Percentiles rank a stretch among this genome's conserved stretches.
phyloP scores from a whole-genome alignment of 2,797 vertebrate genomes.

The Petrocephalus schoutedeni region DNA sequence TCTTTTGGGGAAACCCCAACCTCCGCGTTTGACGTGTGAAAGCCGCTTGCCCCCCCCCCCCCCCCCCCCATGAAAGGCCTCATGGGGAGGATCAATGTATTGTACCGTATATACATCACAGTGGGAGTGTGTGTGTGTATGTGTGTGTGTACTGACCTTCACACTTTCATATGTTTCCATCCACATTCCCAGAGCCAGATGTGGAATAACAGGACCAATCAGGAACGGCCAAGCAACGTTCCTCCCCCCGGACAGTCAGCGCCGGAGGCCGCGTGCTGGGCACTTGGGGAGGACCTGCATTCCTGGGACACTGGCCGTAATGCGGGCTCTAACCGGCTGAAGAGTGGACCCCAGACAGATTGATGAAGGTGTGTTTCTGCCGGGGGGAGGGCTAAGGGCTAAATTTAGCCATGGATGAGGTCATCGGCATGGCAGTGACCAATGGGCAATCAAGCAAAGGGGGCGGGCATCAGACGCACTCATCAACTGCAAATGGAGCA shows the following conservation, averaged over 20 bases:
- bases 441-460: not conserved
- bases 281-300: slow-evolving; percentile 44
- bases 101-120: not conserved
- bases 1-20: not conserved
- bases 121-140: not conserved
- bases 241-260: slow-evolving; percentile 11
- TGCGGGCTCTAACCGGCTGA: not conserved
- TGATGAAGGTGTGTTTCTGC: slow-evolving; percentile 11
- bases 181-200: slow-evolving; percentile 43
- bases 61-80: not conserved
- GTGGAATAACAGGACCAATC: slow-evolving; percentile 27
- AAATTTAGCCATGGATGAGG: slow-evolving; percentile 49
- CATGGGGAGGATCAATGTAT: not conserved
- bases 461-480: slow-evolving; percentile 12
- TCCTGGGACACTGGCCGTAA: slow-evolving; percentile 2
- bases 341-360: slow-evolving; percentile 36
- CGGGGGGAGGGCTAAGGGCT: slow-evolving; percentile 19
- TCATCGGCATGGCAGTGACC: slow-evolving; percentile 33
- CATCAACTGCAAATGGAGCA: slow-evolving; percentile 16
- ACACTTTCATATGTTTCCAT: slow-evolving; percentile 38
- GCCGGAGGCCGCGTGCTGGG: slow-evolving; percentile 43
- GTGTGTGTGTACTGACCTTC: not conserved
- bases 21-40: not conserved
- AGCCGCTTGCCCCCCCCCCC: not conserved
- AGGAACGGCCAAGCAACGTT: slow-evolving; percentile 28